Base-by-base conservation (phyloP, 2,888 invertebrate genomes). In the Stegophylla sp. region DNA sequence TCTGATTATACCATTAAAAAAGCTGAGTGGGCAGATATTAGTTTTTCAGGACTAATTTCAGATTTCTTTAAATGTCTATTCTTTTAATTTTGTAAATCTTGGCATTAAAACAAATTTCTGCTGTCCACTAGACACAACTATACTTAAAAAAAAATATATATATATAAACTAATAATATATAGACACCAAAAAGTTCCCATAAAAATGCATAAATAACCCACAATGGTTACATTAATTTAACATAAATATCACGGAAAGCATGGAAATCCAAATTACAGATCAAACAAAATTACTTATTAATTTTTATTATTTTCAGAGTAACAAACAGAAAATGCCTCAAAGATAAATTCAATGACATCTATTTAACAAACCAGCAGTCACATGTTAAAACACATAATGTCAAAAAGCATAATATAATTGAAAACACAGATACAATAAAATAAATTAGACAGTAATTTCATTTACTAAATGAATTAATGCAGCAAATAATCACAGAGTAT, bases 181-280 rank as follows among this genome's bases (percentile, higher is more conserved):
- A 74, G 61, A 61, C 73, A 74, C 28, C 48, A 45, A 73, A 51
- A 12, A 73, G 26, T 61, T 74, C 26, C 73, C 26, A 61, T 28
- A 56, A 23, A 71, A 73, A 48, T 45, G 51, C 43, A 72, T 26
- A 12, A n/a, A 73, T 48, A 63, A 34, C 61, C 61, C 34, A 63
- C 15, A 20, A 10, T 4, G 15, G 9, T 17, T 41, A 13, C 20
- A 71, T 53, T 15, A 53, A 71, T 53, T 53, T 53, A 74, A 34
- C 41, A 4, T 41, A 17, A n/a, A 59, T 73, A 59, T 61, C 61
- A 73, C 73, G 59, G 45, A 48, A n/a, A 48, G 26, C 61, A 45
- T 61, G 20, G 28, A 48, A 45, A 61, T 48, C 59, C 17, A 59
- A 59, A 59, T 59, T 43, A 15, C n/a, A 56, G 26, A 23, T 17